These are phyloP conservation scores for Lochmaea capreae DNA, from an alignment of 2,888 invertebrate genomes.

Conservation along the genomic window DNA sequence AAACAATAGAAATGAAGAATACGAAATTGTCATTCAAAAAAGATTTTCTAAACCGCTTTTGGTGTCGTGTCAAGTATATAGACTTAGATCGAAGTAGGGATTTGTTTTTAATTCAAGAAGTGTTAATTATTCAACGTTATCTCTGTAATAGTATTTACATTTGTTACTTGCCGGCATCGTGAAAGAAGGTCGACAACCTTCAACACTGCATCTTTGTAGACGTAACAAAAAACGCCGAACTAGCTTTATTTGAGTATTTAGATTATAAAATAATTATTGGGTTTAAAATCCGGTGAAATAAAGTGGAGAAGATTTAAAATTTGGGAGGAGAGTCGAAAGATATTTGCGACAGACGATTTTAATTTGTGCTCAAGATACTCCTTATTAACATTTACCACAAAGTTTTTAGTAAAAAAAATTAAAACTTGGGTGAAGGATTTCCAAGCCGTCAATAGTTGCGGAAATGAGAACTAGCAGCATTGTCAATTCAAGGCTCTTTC, in stretches of 20 bases:
- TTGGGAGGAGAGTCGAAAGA: no score
- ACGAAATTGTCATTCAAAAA: neutral
- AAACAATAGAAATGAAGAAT: neutral
- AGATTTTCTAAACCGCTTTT: neutral
- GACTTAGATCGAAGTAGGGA: neutral
- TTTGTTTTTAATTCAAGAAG: neutral
- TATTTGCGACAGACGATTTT: no score
- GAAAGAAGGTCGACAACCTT: constrained; percentile 4
- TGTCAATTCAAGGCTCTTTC: no score
- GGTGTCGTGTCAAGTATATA: neutral
- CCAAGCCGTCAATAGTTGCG: no score
- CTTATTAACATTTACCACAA: no score
- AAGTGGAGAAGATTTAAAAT: neutral
- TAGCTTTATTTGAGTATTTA: neutral
- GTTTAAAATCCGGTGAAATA: no score
- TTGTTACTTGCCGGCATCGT: neutral
- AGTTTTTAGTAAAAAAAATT: no score
- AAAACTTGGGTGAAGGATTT: no score
- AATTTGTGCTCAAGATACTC: no score
- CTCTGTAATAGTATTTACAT: neutral
- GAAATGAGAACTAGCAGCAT: no score
- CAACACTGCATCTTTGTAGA: neutral
- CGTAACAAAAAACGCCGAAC: neutral
- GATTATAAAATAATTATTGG: no score
- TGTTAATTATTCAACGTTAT: constrained; percentile 1